These are phyloP conservation scores for Hybognathus amarus DNA, from an alignment of 2,797 vertebrate species.

Conservation along the genomic window DNA sequence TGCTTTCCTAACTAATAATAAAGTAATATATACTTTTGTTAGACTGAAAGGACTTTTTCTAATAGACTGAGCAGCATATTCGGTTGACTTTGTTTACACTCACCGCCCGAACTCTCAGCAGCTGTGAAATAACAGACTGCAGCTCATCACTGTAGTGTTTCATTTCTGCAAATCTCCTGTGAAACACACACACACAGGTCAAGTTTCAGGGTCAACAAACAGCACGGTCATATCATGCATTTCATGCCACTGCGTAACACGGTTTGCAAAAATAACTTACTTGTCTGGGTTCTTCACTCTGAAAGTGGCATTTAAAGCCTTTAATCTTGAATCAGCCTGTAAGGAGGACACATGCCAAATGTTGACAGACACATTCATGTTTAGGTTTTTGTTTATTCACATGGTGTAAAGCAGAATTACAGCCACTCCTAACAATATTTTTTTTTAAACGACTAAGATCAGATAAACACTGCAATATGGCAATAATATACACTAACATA, in stretches of 20 bases:
- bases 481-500: slow-evolving; percentile 15
- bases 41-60: neutral
- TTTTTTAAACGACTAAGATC: slow-evolving; percentile 19
- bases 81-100: slow-evolving; percentile 70
- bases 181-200: slow-evolving; percentile 58
- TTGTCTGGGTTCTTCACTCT: slow-evolving; percentile 96
- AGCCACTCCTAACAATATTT: slow-evolving; percentile 1
- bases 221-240: neutral
- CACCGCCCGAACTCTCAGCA: slow-evolving; percentile 93
- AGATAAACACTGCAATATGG: slow-evolving; percentile 34
- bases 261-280: slow-evolving; percentile 77
- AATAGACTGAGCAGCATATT: neutral
- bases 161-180: slow-evolving; percentile 91
- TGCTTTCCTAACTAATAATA: neutral
- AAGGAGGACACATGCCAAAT: slow-evolving; percentile 49
- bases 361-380: slow-evolving; percentile 21
- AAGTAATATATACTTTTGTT: neutral
- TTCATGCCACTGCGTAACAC: slow-evolving; percentile 1
- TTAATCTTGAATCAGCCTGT: slow-evolving; percentile 94
- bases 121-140: slow-evolving; percentile 93
- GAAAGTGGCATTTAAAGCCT: slow-evolving; percentile 95
- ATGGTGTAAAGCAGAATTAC: slow-evolving; percentile 24
- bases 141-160: slow-evolving; percentile 96
- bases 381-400: slow-evolving; percentile 29
- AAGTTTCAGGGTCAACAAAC: neutral